Conservation (phyloP, 2,113 vertebrate species). For the mouse (Mus musculus) region DNA sequence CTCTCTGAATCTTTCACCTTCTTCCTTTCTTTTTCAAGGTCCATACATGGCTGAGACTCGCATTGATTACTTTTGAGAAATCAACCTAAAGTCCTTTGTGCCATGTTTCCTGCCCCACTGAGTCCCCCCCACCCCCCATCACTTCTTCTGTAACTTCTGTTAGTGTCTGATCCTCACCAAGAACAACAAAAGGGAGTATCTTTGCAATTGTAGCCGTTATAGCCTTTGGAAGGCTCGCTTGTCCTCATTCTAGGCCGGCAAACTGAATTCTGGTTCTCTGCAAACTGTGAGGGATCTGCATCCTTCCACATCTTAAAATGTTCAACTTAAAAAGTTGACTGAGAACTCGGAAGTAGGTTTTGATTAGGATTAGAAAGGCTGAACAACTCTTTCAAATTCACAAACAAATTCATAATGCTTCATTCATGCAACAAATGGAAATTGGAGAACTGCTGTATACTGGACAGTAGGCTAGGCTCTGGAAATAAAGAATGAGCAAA, state of each 20-base stretch:
- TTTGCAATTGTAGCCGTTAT: not conserved
- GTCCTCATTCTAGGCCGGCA: not conserved
- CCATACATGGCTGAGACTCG: not conserved
- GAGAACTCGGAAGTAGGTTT: not conserved
- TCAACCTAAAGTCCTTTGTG: not conserved
- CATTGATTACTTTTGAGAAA: not conserved
- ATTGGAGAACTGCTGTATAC: not conserved
- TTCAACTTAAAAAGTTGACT: not conserved
- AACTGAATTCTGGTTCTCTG: not conserved
- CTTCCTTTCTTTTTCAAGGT: not conserved
- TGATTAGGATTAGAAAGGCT: not conserved
- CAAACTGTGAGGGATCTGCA: not conserved
- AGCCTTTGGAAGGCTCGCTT: not conserved
- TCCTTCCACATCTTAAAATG: not conserved
- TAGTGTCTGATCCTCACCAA: not conserved
- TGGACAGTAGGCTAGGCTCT: not conserved
- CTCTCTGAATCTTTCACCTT: not conserved
- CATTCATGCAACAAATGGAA: not conserved
- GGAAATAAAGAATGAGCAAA: not conserved
- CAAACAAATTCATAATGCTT: not conserved
- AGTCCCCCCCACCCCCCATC: not conserved
- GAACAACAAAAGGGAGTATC: not conserved
- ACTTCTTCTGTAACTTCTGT: not conserved
- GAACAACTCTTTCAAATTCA: not conserved
- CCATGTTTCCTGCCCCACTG: not conserved